A percentile compares a stretch with the other conserved stretches of the same genome.
Conservation (phyloP, 2,113 vertebrate species). For the Mastomys coucha region DNA sequence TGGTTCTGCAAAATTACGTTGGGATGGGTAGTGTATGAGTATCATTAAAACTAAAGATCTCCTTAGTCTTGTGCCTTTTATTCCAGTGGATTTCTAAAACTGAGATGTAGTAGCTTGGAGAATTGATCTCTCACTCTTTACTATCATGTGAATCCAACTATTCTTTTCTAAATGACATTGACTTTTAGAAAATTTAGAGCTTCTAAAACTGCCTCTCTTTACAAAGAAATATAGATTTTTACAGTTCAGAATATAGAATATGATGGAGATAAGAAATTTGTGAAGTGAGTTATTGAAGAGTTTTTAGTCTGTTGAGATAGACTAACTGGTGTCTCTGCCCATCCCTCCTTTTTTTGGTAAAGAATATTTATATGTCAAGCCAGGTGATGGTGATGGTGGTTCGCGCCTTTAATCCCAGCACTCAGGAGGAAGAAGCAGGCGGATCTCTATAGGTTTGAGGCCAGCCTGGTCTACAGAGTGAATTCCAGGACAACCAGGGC, state of each 20-base stretch:
- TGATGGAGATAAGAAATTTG: neutral
- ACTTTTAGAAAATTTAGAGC: neutral
- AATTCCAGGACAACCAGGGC: neutral
- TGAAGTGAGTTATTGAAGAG: neutral
- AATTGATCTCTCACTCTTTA: neutral
- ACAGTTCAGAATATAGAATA: neutral
- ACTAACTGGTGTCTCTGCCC: neutral
- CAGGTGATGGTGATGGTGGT: neutral
- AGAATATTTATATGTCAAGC: neutral
- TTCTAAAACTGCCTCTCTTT: neutral
- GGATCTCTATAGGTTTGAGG: neutral
- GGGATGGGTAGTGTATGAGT: neutral
- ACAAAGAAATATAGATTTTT: neutral
- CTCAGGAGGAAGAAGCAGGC: neutral
- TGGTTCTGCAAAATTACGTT: neutral
- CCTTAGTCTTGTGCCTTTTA: neutral
- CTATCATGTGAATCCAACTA: neutral
- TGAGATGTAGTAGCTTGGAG: neutral
- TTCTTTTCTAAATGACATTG: conserved; percentile 32
- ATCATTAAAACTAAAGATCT: neutral
- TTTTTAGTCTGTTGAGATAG: neutral
- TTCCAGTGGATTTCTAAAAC: neutral
- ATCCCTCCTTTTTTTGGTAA: neutral
- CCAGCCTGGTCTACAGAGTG: neutral
- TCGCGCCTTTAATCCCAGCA: neutral